Conservation (phyloP, 2,888 invertebrate genomes). For the Cristatella mucedo region DNA sequence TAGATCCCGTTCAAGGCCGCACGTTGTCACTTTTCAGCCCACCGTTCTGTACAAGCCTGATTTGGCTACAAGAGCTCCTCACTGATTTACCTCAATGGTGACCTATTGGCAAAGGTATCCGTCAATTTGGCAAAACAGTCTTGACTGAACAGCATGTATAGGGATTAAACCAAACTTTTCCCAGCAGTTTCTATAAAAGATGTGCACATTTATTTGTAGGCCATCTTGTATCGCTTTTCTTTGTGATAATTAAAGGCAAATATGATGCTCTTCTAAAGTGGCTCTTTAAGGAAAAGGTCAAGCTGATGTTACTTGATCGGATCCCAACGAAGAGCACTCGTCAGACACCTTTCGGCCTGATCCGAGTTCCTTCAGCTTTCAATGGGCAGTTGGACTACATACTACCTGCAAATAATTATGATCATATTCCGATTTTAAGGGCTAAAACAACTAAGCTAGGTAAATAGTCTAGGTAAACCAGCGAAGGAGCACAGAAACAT, state of each 20-base stretch:
- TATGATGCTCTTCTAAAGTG: constrained; percentile 29
- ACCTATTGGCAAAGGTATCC: no score
- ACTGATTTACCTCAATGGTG: constrained; percentile 31
- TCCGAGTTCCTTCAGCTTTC: constrained; percentile 29
- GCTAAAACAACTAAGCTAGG: no score
- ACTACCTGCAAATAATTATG: no score
- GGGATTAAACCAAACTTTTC: no score
- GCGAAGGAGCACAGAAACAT: no score
- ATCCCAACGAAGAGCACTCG: constrained; percentile 19
- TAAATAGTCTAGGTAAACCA: no score
- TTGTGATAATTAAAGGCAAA: constrained; percentile 28
- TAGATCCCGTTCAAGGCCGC: constrained; percentile 23
- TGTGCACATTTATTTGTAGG: no score
- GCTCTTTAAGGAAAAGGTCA: constrained; percentile 30
- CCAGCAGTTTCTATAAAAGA: no score
- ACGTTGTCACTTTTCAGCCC: constrained; percentile 30
- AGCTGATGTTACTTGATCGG: constrained; percentile 32
- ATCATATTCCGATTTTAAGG: no score
- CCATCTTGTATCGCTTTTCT: constrained; percentile 21
- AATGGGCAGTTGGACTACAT: constrained; percentile 26
- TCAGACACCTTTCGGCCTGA: constrained; percentile 36
- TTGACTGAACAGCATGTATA: no score
- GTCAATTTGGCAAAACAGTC: no score
- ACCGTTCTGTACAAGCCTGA: constrained; percentile 28
- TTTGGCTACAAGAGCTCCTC: constrained; percentile 34